Evolutionary conservation across 92 coral and sea anemone species (phyloP).

Genomic region (Anthopleura xanthogrammica): DNA sequence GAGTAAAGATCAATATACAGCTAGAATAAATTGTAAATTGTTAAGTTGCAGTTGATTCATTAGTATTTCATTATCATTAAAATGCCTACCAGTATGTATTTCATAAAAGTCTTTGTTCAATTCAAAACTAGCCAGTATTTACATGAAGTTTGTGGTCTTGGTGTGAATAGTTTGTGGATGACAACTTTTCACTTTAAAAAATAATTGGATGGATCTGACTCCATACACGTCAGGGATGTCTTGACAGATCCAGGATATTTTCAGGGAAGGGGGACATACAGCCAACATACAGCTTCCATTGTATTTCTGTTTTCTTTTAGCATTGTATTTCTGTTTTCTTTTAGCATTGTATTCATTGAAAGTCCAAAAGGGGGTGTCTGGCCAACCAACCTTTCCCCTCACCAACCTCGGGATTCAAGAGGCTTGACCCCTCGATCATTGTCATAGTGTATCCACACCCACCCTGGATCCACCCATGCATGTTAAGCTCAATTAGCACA

Average conservation of each 20-base stretch:
- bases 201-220: background rate
- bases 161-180: background rate
- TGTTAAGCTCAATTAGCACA: background rate
- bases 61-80: background rate
- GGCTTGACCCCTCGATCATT: too few species aligned
- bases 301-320: too few species aligned
- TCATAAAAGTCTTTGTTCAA: slow-evolving; percentile 22
- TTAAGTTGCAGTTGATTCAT: background rate
- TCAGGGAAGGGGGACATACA: background rate
- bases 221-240: background rate
- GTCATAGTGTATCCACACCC: too few species aligned
- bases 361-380: too few species aligned
- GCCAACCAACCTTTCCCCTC: too few species aligned
- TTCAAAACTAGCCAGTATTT: slow-evolving; percentile 28
- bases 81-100: background rate
- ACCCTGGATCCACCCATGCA: background rate
- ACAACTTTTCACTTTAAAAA: slow-evolving; percentile 10
- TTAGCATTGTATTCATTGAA: too few species aligned
- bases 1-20: background rate
- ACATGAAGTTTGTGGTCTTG: slow-evolving; percentile 22
- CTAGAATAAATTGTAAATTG: background rate
- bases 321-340: too few species aligned
- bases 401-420: too few species aligned
- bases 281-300: too few species aligned
- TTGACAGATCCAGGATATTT: background rate